Conservation (phyloP, 2,888 invertebrate species). For the Erpobdella octoculata region DNA sequence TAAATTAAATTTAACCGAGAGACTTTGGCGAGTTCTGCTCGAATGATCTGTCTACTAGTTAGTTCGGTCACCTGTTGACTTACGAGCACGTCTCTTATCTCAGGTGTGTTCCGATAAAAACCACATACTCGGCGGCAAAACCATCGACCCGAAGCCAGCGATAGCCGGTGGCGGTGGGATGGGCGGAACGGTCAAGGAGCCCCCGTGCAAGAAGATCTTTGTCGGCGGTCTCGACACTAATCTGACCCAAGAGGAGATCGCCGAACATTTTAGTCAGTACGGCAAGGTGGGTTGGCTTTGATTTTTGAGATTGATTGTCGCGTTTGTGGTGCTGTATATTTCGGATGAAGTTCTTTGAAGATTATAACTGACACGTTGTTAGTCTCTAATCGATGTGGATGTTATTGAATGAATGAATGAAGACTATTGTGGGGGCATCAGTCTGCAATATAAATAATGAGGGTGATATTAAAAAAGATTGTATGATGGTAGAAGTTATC, state of each 20-base stretch:
- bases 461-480: too few species aligned
- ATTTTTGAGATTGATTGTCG: neutral
- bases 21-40: too few species aligned
- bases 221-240: constrained; percentile 88
- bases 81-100: neutral
- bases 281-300: constrained; percentile 82
- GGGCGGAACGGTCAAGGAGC: constrained; percentile 9
- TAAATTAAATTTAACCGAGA: too few species aligned
- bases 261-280: constrained; percentile 80
- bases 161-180: constrained; percentile 69
- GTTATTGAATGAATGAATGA: too few species aligned
- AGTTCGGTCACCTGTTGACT: constrained; percentile 3
- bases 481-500: too few species aligned
- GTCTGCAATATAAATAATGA: too few species aligned
- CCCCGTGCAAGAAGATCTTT: constrained; percentile 69
- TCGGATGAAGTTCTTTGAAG: neutral
- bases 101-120: constrained; percentile 40
- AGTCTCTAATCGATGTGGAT: neutral
- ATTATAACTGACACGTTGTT: neutral
- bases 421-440: too few species aligned
- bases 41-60: neutral
- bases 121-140: constrained; percentile 86
- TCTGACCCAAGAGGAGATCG: constrained; percentile 85
- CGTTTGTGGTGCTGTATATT: neutral
- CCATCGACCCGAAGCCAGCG: constrained; percentile 89